Evolutionary conservation across 1,140 invertebrate species (phyloP), one percentile per base, ranked within the genome.

Genomic region (Plectus sambesii): DNA sequence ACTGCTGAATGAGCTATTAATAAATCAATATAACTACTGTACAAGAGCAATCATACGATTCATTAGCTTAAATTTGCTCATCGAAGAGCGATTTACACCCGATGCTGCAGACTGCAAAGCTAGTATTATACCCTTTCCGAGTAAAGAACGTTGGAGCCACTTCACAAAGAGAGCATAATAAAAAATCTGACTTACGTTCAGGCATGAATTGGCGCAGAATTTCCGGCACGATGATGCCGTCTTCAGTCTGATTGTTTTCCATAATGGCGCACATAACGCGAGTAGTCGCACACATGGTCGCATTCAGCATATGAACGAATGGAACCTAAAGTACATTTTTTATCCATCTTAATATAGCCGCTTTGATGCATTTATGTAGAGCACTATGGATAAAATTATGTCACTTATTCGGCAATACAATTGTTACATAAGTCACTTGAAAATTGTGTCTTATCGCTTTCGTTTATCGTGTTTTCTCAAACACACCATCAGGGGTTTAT

Each of bases 261-360:
- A 99, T 74, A 52, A 99, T 80, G 8, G 86, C 90, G 73, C 94
- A 99, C 64, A 99, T 96, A 2, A 89, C 85, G 44, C 94, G 76
- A 0, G 94, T 98, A 1, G 85, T 85, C 1, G 94, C 94, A 74
- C 93, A 99, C 87, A 98, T 93, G 3, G 94, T 99, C 2, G 90
- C 90, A 73, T 99, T 99, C 54, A 99, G 71, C 94, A 99, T 99
- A 64, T 99, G 94, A 2, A 98, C 92, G 70, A 87, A 99, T 59
- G 92, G 86, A 0, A 84, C 85, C 58, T 85, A 73, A 9, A 68
- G 66, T 56, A 76, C 69, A 24, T n/a, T n/a, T n/a, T n/a, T 2
- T 37, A 2, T 23, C 47, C 37, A 36, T 30, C 25, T 17, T 9
- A 24, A 41, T 15, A 15, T 30, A 15, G 56, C 22, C 51, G 15